Percentiles rank a stretch among this genome's conserved stretches.
Evolutionary conservation across 2,797 vertebrate species (phyloP).

Genomic region (Acanthis flammea): DNA sequence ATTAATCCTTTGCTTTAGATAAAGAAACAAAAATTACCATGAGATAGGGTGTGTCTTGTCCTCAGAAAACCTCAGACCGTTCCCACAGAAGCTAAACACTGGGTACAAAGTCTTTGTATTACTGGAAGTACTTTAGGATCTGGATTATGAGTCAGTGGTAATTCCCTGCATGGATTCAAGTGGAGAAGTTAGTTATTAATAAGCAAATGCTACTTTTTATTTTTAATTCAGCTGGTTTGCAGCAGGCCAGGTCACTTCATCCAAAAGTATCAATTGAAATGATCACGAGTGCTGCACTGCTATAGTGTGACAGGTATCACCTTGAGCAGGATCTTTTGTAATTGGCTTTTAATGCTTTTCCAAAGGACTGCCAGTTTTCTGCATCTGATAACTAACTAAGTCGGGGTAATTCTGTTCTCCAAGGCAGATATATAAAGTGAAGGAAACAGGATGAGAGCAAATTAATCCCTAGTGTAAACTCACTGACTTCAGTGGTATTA

Average conservation of each 20-base stretch:
- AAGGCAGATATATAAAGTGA: conserved; percentile 12
- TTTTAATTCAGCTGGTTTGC: not conserved
- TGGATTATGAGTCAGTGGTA: not conserved
- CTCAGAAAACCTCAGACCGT: not conserved
- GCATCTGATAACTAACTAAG: not conserved
- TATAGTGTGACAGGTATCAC: not conserved
- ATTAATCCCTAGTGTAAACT: not conserved
- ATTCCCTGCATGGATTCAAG: not conserved
- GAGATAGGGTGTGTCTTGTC: not conserved
- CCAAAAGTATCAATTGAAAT: not conserved
- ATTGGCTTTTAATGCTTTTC: not conserved
- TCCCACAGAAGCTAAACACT: not conserved
- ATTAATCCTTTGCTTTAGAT: not conserved
- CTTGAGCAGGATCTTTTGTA: not conserved
- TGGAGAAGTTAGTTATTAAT: not conserved
- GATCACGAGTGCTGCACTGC: not conserved
- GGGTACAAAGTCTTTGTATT: not conserved
- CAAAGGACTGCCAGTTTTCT: not conserved
- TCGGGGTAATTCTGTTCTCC: not conserved
- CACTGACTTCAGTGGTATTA: not conserved
- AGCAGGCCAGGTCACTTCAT: not conserved
- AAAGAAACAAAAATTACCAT: not conserved
- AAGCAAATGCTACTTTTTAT: not conserved
- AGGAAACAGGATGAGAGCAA: conserved; percentile 1
- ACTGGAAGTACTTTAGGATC: not conserved